Base-by-base conservation (phyloP, 1,140 invertebrate genomes). In the Orussus abietinus region DNA sequence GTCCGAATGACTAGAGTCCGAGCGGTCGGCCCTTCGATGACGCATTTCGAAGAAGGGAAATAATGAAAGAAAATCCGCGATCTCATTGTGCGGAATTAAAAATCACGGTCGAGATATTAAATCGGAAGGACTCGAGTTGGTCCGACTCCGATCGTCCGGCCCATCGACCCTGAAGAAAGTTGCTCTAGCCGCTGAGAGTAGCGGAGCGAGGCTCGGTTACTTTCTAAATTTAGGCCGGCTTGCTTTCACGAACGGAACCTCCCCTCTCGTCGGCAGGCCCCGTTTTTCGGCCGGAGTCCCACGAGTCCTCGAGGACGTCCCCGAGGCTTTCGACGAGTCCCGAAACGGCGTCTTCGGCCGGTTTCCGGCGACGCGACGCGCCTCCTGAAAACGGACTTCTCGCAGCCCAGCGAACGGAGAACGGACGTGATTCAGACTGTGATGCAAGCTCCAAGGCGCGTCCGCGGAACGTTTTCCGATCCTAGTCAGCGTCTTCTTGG, bases 381-480 rank as follows among this genome's bases (percentile, higher is more conserved):
- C 35, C 29, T 32, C 7, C 26, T 17, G 33, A 11, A 4, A 18
- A 18, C 9, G 17, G n/a, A 9, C 1, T 9, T 19, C 20, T 29
- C 22, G 39, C 32, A 40, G n/a, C 5, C 11, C 29, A 44, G 42
- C 38, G 42, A 59, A 51, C 37, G 45, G 38, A 57, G 51, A 57
- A 25, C 22, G 52, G 35, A 55, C 42, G 50, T 59, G 59, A 66
- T 64, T 66, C 61, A 61, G 49, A 43, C 49, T 33, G 49, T 65
- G 60, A 65, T 57, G 60, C 62, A 64, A 62, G 57, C 50, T 51
- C 38, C 38, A 62, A 59, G 59, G 55, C 57, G 51, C 55, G 55
- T 43, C 57, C 51, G 59, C 43, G 51, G 42, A 51, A 51, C 44
- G 51, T 60, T 60, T 62, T 60, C 55, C 55, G 56, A 59, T 47